Evolutionary conservation across 2,888 invertebrate species (phyloP).

Genomic region (Sarcophaga variegata): DNA sequence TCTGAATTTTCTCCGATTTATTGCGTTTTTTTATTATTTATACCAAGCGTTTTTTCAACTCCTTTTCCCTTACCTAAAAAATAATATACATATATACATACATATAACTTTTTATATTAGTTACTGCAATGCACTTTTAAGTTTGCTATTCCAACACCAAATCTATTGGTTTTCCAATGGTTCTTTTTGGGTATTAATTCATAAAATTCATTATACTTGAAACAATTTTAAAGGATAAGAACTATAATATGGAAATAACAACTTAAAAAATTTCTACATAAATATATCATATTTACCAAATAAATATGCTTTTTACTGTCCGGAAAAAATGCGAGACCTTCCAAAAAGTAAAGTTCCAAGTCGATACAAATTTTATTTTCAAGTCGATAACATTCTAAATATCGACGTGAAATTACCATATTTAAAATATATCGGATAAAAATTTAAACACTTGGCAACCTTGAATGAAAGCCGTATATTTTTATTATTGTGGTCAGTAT

Average conservation of each 20-base stretch:
- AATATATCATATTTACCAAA: conserved; percentile 49
- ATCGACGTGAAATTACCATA: not conserved
- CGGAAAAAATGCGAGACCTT: conserved; percentile 36
- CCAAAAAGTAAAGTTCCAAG: conserved; percentile 17
- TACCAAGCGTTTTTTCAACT: not conserved
- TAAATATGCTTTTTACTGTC: conserved; percentile 8
- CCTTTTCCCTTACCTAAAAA: conserved; percentile 33
- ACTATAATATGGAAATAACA: not conserved
- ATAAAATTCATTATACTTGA: not conserved
- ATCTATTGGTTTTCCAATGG: conserved; percentile 45
- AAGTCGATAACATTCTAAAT: not conserved
- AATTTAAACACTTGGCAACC: no score
- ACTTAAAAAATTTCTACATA: not conserved
- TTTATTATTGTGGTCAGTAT: no score
- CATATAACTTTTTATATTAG: not conserved
- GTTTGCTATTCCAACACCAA: conserved; percentile 27
- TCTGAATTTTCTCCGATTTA: not conserved
- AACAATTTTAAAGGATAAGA: no score
- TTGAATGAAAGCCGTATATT: no score
- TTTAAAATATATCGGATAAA: no score
- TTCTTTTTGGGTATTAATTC: conserved; percentile 26
- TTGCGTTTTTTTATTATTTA: not conserved
- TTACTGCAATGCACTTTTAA: not conserved
- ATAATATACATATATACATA: not conserved
- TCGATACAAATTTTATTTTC: not conserved